Evolutionary conservation across 2,888 invertebrate genomes (phyloP).

Genomic region (Hemicrepidius hirtus): DNA sequence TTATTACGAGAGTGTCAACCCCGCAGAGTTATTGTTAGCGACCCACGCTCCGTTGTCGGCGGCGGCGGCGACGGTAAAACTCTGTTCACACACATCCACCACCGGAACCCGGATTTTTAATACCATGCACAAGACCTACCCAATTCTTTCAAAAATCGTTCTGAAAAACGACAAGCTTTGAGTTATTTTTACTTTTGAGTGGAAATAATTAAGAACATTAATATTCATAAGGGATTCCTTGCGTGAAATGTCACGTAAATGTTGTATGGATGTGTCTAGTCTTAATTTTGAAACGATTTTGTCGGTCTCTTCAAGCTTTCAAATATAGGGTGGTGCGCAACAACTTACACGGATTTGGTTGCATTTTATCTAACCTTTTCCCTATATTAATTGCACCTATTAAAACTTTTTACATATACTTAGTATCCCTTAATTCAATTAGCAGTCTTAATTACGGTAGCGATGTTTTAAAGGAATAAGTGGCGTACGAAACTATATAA

Average conservation of each 20-base stretch:
- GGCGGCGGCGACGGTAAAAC: background rate
- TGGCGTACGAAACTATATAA: too few species aligned
- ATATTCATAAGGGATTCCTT: background rate
- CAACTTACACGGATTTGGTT: too few species aligned
- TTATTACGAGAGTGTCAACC: slow-evolving; percentile 59
- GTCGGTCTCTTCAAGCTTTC: too few species aligned
- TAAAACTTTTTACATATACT: too few species aligned
- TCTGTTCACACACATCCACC: slow-evolving; percentile 2
- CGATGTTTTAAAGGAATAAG: too few species aligned
- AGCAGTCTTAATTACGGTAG: too few species aligned
- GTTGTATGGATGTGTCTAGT: background rate
- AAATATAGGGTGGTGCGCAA: too few species aligned
- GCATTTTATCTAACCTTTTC: too few species aligned
- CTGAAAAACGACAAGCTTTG: background rate
- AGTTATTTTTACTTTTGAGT: background rate
- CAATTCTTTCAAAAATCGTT: background rate
- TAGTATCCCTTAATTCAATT: too few species aligned
- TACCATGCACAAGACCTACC: background rate
- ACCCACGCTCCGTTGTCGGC: slow-evolving; percentile 47
- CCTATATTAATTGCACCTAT: too few species aligned
- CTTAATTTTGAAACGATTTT: background rate
- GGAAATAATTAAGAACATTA: background rate
- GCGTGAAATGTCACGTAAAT: background rate
- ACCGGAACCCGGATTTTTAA: slow-evolving; percentile 9
- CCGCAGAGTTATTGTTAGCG: slow-evolving; percentile 60